Conservation (phyloP, 2,888 invertebrate genomes). For the Hypsopygia costalis region DNA sequence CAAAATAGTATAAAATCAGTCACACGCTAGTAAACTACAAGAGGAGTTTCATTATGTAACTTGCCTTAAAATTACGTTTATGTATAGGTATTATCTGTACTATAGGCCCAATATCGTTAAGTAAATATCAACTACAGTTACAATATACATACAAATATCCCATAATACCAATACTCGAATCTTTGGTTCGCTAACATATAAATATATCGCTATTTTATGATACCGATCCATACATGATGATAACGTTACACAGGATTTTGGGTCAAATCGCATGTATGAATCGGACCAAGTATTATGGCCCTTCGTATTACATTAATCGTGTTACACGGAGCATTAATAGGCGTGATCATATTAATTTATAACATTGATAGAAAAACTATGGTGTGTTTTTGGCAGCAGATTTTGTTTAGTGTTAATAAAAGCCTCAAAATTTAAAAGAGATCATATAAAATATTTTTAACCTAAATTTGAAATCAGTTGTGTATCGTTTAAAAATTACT, state of each 20-base stretch:
- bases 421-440: constrained; percentile 11
- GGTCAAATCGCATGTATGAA: too few species aligned
- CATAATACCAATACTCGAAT: constrained; percentile 40
- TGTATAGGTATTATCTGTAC: constrained; percentile 1
- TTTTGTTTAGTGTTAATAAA: constrained; percentile 7
- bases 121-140: constrained; percentile 3
- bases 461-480: neutral
- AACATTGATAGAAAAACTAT: neutral
- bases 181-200: constrained; percentile 48
- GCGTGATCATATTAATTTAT: neutral
- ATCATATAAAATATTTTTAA: constrained; percentile 3
- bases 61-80: too few species aligned
- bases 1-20: too few species aligned
- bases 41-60: too few species aligned
- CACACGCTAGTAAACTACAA: too few species aligned
- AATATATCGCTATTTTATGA: constrained; percentile 26
- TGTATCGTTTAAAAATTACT: too few species aligned
- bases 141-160: constrained; percentile 14
- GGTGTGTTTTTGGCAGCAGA: constrained; percentile 17
- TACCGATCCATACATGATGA: neutral
- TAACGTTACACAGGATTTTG: too few species aligned
- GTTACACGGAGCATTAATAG: neutral
- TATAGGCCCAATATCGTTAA: constrained; percentile 5
- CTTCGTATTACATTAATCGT: too few species aligned
- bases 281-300: too few species aligned